Evolutionary conservation across 2,888 invertebrate species (phyloP).

Genomic region (Cyclophora punctaria): DNA sequence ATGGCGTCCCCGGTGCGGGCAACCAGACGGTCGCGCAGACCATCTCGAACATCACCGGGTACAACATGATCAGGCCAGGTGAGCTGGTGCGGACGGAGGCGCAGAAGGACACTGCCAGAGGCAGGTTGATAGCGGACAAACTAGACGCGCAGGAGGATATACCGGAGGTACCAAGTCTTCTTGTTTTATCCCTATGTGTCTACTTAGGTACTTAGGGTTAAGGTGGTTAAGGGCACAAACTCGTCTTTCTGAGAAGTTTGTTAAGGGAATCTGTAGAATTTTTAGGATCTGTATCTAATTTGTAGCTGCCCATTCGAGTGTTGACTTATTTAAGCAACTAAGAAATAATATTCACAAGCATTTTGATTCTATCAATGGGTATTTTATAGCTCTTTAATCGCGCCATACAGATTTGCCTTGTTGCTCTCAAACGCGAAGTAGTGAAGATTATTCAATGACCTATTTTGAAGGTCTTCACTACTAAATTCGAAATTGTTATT

Average conservation of each 20-base stretch:
- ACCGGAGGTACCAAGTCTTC: constrained; percentile 49
- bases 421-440: neutral
- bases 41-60: constrained; percentile 62
- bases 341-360: too few species aligned
- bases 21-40: constrained; percentile 67
- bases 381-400: too few species aligned
- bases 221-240: too few species aligned
- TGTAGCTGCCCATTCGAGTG: too few species aligned
- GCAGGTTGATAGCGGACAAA: constrained; percentile 62
- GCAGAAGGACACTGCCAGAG: constrained; percentile 63
- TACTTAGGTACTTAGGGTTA: too few species aligned
- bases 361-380: too few species aligned
- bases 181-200: too few species aligned
- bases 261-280: too few species aligned
- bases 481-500: neutral
- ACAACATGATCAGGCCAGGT: constrained; percentile 62
- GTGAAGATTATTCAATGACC: neutral
- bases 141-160: constrained; percentile 56
- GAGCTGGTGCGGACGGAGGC: constrained; percentile 66
- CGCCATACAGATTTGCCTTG: neutral
- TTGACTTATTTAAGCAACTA: too few species aligned
- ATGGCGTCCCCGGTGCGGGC: constrained; percentile 68
- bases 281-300: too few species aligned
- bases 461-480: neutral
- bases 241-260: too few species aligned